These are phyloP conservation scores for Temnothorax unifasciatus DNA, from an alignment of 2,888 invertebrate genomes.

Conservation along the genomic window DNA sequence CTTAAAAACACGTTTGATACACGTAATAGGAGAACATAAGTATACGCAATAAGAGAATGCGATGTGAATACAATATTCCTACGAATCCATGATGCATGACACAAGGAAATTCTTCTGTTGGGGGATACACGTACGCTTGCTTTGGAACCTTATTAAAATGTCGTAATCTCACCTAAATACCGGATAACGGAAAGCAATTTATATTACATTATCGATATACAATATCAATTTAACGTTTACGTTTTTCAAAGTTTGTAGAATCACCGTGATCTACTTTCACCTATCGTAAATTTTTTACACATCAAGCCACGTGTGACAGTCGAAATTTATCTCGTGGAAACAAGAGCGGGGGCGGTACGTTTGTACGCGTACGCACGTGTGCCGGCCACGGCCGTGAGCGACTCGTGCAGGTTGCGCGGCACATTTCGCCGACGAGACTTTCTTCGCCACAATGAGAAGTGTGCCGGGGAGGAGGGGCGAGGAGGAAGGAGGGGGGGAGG, in stretches of 20 bases:
- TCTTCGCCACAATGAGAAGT: slow-evolving; percentile 80
- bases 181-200: neutral
- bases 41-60: neutral
- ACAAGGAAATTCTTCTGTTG: neutral
- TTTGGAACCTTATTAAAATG: neutral
- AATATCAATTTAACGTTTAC: neutral
- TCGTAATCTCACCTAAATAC: neutral
- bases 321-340: slow-evolving; percentile 47
- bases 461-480: slow-evolving; percentile 59
- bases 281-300: neutral
- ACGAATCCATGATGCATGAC: neutral
- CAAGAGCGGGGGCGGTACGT: slow-evolving; percentile 26
- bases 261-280: neutral
- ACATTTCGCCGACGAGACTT: slow-evolving; percentile 76
- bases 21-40: neutral
- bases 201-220: no score
- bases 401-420: slow-evolving; percentile 72
- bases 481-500: slow-evolving; percentile 1
- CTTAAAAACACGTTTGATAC: neutral
- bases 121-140: neutral
- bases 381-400: neutral
- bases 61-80: neutral
- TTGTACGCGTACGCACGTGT: slow-evolving; percentile 22
- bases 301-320: slow-evolving; percentile 28
- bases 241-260: neutral